Percentiles rank a stretch among this genome's conserved stretches.
These are phyloP conservation scores for human DNA, from an alignment of 2,113 vertebrate species.

Conservation along the genomic window DNA sequence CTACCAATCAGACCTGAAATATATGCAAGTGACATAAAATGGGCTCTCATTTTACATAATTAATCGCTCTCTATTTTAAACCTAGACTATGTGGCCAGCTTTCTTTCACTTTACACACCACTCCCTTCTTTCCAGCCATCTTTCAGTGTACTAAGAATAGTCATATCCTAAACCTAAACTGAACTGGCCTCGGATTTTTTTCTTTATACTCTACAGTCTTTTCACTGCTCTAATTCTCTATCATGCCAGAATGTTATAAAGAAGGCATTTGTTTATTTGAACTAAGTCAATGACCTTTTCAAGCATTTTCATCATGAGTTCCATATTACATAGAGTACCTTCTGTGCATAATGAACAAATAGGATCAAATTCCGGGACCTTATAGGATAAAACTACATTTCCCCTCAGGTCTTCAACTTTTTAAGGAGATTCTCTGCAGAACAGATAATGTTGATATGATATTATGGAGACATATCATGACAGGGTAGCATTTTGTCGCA, in stretches of 20 bases:
- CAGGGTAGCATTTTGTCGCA: slow-evolving; percentile 48
- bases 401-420: slow-evolving; percentile 16
- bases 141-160: slow-evolving; percentile 55
- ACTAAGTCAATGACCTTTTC: slow-evolving; percentile 69
- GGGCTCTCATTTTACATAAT: background rate
- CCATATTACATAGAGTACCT: slow-evolving; percentile 57
- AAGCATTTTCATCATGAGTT: slow-evolving; percentile 51
- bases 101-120: background rate
- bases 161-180: background rate
- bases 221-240: background rate
- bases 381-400: background rate
- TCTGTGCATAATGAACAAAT: slow-evolving; percentile 46
- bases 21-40: background rate
- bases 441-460: slow-evolving; percentile 1
- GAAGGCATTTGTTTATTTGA: slow-evolving; percentile 75
- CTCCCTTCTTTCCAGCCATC: background rate
- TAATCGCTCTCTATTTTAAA: background rate
- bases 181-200: slow-evolving; percentile 3
- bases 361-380: slow-evolving; percentile 50
- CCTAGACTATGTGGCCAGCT: background rate
- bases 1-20: background rate
- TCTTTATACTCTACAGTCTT: background rate
- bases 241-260: slow-evolving; percentile 58
- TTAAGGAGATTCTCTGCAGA: slow-evolving; percentile 52
- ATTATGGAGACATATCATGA: slow-evolving; percentile 18